Percentiles rank a stretch among this genome's conserved stretches.
These are phyloP conservation scores for Zaprionus nigranus DNA, from an alignment of 1,140 invertebrate genomes.

Conservation along the genomic window DNA sequence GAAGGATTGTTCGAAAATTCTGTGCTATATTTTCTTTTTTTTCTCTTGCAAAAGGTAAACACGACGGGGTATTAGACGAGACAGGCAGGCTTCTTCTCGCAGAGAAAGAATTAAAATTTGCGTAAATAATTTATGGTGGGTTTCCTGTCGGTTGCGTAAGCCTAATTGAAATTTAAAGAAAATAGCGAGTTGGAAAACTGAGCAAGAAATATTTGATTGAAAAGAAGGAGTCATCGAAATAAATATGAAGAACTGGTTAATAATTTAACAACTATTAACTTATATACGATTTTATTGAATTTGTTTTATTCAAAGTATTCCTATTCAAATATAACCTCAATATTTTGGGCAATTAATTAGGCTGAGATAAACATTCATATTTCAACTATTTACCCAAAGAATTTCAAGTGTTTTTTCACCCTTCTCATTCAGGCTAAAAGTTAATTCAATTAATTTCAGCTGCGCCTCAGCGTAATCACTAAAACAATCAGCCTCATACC, in stretches of 20 bases:
- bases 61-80: neutral
- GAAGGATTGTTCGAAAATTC: constrained; percentile 22
- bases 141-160: constrained; percentile 1
- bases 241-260: too few relatives aligned
- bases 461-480: constrained; percentile 33
- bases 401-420: neutral
- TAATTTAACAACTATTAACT: too few relatives aligned
- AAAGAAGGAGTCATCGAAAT: neutral
- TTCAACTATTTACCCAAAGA: constrained; percentile 11
- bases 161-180: constrained; percentile 10
- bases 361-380: neutral
- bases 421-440: neutral
- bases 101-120: constrained; percentile 7
- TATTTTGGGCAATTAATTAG: neutral
- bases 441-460: constrained; percentile 72
- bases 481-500: constrained; percentile 25
- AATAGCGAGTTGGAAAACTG: neutral
- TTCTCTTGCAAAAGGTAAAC: constrained; percentile 24
- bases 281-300: neutral
- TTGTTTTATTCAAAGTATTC: neutral
- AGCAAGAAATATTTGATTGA: constrained; percentile 1
- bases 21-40: neutral
- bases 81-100: neutral
- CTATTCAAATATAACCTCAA: neutral
- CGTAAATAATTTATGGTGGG: constrained; percentile 12